Conservation (phyloP, 2,888 invertebrate genomes). For the Lepidochitona cinerea region DNA sequence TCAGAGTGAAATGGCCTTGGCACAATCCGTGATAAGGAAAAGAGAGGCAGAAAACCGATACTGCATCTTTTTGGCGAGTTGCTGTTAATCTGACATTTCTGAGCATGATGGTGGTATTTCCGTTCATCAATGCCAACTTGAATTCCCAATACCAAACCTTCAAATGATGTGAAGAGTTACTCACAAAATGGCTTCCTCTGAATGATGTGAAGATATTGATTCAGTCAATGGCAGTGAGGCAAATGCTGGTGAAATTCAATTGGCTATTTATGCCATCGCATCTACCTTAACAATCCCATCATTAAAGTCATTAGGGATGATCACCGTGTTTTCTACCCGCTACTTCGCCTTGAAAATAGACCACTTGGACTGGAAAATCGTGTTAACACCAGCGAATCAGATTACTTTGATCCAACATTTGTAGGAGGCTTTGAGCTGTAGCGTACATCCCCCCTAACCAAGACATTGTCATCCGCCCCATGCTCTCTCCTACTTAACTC, state of each 20-base stretch:
- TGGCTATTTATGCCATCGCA: neutral
- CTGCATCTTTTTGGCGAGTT: too few species aligned
- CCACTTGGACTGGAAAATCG: neutral
- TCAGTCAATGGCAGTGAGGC: neutral
- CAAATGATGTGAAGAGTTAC: neutral
- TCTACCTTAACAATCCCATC: constrained; percentile 6
- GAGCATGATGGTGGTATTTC: neutral
- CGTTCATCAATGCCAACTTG: neutral
- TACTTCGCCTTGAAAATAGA: neutral
- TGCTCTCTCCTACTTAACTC: too few species aligned
- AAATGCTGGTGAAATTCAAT: constrained; percentile 3
- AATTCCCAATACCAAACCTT: neutral
- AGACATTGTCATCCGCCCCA: too few species aligned
- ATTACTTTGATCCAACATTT: neutral
- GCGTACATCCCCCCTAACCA: too few species aligned
- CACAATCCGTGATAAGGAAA: too few species aligned
- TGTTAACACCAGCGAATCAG: neutral
- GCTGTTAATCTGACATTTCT: too few species aligned
- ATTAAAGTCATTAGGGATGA: constrained; percentile 2
- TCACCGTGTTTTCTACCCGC: neutral
- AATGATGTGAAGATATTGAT: neutral
- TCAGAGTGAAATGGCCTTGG: too few species aligned
- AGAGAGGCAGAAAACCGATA: too few species aligned
- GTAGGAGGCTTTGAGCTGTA: too few species aligned
- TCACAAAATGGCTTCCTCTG: constrained; percentile 4